Conservation (phyloP, 2,113 vertebrate species). For the Typhlomys cinereus region DNA sequence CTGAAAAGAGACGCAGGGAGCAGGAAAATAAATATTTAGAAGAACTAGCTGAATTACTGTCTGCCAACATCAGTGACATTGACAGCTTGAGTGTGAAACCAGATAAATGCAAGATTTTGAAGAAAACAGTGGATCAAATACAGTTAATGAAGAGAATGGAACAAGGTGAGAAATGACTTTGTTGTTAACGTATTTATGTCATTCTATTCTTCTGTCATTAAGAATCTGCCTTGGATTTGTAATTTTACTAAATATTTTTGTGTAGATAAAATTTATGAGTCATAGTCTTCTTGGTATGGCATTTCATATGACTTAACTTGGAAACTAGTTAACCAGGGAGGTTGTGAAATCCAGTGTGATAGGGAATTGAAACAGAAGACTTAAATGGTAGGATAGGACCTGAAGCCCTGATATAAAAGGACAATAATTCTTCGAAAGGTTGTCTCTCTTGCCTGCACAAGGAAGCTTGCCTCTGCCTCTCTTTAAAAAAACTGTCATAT, state of each 20-base stretch:
- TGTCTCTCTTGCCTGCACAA: neutral
- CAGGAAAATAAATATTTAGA: conserved; percentile 96
- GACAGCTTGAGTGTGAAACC: conserved; percentile 94
- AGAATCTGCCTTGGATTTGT: neutral
- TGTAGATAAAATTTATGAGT: conserved; percentile 7
- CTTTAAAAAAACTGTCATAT: neutral
- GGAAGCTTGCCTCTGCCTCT: neutral
- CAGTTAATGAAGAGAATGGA: conserved; percentile 96
- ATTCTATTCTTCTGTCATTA: conserved; percentile 29
- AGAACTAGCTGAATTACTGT: conserved; percentile 95
- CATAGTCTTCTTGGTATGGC: conserved; percentile 12
- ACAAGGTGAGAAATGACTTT: conserved; percentile 86
- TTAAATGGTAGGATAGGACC: neutral
- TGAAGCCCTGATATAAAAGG: neutral
- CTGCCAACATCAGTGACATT: conserved; percentile 95
- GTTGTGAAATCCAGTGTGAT: neutral
- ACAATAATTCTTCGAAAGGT: neutral
- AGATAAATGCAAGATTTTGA: conserved; percentile 97
- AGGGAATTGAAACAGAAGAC: neutral
- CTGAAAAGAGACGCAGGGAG: conserved; percentile 95
- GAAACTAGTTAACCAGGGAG: neutral
- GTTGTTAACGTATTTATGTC: conserved; percentile 5
- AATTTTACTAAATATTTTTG: conserved; percentile 56
- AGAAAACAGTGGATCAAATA: conserved; percentile 96
- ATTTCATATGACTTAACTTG: conserved; percentile 20